Evolutionary conservation across 2,888 invertebrate genomes (phyloP).

Genomic region (Rhorus exstirpatorius): DNA sequence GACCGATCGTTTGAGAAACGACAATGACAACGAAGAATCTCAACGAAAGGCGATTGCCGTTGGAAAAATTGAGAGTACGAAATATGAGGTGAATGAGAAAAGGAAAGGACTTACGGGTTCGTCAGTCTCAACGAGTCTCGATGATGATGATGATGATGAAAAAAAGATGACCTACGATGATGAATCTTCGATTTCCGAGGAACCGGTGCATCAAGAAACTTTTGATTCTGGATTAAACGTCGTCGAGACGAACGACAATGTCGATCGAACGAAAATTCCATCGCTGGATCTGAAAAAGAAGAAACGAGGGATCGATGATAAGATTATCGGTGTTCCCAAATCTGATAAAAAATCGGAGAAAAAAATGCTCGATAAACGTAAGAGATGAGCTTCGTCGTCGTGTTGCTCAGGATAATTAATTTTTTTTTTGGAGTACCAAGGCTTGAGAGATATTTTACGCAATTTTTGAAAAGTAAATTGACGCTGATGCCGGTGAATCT

Average conservation of each 20-base stretch:
- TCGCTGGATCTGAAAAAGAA: conserved; percentile 1
- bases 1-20: neutral
- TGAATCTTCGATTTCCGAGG: conserved; percentile 14
- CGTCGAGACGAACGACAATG: conserved; percentile 1
- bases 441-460: neutral
- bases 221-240: neutral
- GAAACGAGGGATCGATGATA: neutral
- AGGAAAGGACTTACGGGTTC: neutral
- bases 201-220: neutral
- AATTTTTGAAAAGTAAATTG: neutral
- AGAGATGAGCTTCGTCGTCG: neutral
- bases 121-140: neutral
- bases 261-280: neutral
- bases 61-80: neutral
- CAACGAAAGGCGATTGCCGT: neutral
- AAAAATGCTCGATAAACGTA: conserved; percentile 10
- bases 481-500: neutral
- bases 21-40: neutral
- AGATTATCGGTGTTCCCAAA: neutral
- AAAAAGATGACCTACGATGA: neutral
- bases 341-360: neutral
- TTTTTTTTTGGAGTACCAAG: neutral
- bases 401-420: neutral
- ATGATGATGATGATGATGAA: conserved; percentile 5
- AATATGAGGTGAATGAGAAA: neutral